Evolutionary conservation across 2,888 invertebrate species (phyloP).

Genomic region (Frankliniella intonsa): DNA sequence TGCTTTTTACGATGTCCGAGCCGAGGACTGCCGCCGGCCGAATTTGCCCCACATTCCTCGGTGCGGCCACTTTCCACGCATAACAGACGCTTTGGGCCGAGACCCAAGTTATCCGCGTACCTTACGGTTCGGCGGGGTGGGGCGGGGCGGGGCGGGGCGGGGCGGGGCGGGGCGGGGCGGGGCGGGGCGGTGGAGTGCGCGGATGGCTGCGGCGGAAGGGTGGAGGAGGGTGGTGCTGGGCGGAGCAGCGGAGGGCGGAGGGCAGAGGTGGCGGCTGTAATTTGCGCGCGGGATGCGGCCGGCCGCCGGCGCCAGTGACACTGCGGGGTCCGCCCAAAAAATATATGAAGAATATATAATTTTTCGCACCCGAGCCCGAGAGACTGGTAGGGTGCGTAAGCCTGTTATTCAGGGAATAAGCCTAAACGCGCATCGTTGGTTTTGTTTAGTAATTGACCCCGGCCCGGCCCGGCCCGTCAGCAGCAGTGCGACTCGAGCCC

Average conservation of each 20-base stretch:
- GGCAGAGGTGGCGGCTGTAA: neutral
- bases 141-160: neutral
- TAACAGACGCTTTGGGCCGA: neutral
- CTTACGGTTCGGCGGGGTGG: neutral
- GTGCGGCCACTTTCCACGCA: constrained; percentile 24
- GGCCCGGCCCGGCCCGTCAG: too few relatives aligned
- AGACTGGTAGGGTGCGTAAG: too few relatives aligned
- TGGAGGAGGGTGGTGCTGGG: neutral
- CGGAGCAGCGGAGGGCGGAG: neutral
- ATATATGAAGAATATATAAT: too few relatives aligned
- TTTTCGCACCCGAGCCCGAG: too few relatives aligned
- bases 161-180: neutral
- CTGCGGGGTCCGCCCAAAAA: neutral
- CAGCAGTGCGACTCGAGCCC: too few relatives aligned
- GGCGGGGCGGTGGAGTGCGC: too few relatives aligned
- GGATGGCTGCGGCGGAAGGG: too few relatives aligned
- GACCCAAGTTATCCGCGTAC: neutral
- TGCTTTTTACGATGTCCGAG: neutral
- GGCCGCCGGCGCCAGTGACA: neutral
- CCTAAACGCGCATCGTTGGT: too few relatives aligned
- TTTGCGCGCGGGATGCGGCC: neutral
- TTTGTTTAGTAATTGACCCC: too few relatives aligned
- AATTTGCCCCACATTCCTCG: neutral
- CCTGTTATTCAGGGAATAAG: too few relatives aligned
- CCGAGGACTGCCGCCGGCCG: neutral